Percentiles rank a stretch among this genome's conserved stretches.
Conservation (phyloP, 2,888 invertebrate genomes). For the Diogma glabrata region DNA sequence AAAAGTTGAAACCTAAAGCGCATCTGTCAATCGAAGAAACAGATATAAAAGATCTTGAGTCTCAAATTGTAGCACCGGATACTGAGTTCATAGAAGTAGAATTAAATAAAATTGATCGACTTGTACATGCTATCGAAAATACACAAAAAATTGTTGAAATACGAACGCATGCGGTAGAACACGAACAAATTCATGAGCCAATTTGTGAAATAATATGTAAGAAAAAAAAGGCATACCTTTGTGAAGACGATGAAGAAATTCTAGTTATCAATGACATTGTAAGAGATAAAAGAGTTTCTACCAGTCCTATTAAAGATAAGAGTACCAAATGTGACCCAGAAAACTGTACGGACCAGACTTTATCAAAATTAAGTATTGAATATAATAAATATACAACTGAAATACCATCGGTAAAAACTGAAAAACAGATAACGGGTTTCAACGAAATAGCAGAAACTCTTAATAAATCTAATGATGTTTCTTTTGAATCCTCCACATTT, state of each 20-base stretch:
- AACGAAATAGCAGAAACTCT: no score
- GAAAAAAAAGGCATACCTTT: slow-evolving; percentile 16
- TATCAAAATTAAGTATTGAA: no score
- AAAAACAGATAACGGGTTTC: no score
- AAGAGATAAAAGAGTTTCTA: no score
- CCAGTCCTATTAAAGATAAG: no score
- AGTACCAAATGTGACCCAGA: no score
- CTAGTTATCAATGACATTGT: no score
- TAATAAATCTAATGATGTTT: no score
- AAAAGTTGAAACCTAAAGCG: slow-evolving; percentile 5
- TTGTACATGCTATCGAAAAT: slow-evolving; percentile 2
- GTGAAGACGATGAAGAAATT: slow-evolving; percentile 19
- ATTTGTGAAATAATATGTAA: slow-evolving; percentile 18
- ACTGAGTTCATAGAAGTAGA: background rate
- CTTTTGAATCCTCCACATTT: no score
- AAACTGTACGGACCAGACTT: no score
- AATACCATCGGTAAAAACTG: no score
- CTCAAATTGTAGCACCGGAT: slow-evolving; percentile 15
- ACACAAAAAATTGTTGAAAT: slow-evolving; percentile 7
- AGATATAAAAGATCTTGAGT: slow-evolving; percentile 18
- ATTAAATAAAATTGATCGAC: slow-evolving; percentile 1
- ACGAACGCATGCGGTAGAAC: slow-evolving; percentile 1
- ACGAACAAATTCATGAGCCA: slow-evolving; percentile 18
- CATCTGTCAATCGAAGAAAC: slow-evolving; percentile 11
- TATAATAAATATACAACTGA: no score